A percentile compares a stretch with the other conserved stretches of the same genome.
Evolutionary conservation across 2,113 vertebrate species (phyloP).

Genomic region (Vicugna pacos): DNA sequence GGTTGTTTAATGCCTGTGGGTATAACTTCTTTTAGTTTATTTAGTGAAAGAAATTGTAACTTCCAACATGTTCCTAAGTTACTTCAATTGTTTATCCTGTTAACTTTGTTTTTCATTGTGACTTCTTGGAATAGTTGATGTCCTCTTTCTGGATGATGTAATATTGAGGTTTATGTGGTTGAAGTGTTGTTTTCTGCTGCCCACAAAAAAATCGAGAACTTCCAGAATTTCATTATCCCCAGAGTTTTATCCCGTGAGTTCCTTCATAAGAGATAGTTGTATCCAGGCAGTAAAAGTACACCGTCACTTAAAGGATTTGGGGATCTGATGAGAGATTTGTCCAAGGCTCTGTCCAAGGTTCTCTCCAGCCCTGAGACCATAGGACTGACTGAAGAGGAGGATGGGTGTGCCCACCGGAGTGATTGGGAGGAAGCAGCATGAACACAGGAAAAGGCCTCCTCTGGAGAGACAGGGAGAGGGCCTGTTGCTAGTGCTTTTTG

Average conservation of each 20-base stretch:
- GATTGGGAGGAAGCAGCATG: not conserved
- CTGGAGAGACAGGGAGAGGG: not conserved
- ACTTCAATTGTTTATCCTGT: slow-evolving; percentile 34
- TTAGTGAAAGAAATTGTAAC: slow-evolving; percentile 2
- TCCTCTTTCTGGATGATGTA: slow-evolving; percentile 45
- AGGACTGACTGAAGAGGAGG: not conserved
- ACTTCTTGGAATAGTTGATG: slow-evolving; percentile 39
- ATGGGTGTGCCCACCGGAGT: not conserved
- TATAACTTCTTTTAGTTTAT: slow-evolving; percentile 9
- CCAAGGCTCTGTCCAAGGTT: not conserved
- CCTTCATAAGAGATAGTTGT: not conserved
- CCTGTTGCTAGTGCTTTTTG: not conserved
- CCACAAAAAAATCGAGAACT: slow-evolving; percentile 48
- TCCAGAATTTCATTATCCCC: slow-evolving; percentile 9
- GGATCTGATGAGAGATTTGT: not conserved
- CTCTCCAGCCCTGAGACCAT: not conserved
- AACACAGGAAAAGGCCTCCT: not conserved
- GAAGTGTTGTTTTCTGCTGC: slow-evolving; percentile 20
- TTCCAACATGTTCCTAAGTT: not conserved
- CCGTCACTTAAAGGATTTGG: not conserved
- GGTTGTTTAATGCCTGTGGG: not conserved
- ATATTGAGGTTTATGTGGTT: slow-evolving; percentile 36
- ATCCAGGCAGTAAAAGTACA: not conserved
- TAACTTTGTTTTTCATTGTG: slow-evolving; percentile 11
- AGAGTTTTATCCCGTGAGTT: not conserved